A percentile compares a stretch with the other conserved stretches of the same genome.
These are phyloP conservation scores for Gyrodactylus bullatarudis DNA, from an alignment of 1,140 invertebrate species.

Conservation along the genomic window DNA sequence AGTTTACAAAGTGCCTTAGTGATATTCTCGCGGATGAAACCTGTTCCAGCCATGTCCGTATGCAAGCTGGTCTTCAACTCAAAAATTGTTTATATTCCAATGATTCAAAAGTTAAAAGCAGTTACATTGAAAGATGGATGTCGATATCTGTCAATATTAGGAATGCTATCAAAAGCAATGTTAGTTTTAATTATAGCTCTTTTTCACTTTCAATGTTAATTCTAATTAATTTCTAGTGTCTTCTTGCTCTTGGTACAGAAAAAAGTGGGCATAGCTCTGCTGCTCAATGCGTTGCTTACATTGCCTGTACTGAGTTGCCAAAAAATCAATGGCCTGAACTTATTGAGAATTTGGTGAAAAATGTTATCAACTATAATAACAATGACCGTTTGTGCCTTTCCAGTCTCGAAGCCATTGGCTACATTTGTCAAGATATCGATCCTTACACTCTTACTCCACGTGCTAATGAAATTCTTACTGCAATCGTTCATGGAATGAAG, in stretches of 20 bases:
- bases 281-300: conserved; percentile 88
- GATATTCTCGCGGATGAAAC: conserved; percentile 53
- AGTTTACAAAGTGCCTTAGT: conserved; percentile 26
- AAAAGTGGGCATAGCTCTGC: conserved; percentile 59
- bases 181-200: conserved; percentile 23
- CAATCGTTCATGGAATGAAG: conserved; percentile 89
- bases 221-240: conserved; percentile 28
- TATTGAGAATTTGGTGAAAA: conserved; percentile 45
- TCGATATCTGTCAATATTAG: conserved; percentile 47
- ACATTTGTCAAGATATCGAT: conserved; percentile 45
- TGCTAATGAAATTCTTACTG: conserved; percentile 80
- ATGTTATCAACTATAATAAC: conserved; percentile 41
- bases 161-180: conserved; percentile 67
- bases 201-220: no score
- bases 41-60: conserved; percentile 60
- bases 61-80: conserved; percentile 82
- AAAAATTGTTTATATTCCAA: conserved; percentile 95
- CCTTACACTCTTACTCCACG: conserved; percentile 55
- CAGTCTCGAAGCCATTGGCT: conserved; percentile 74
- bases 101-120: conserved; percentile 39
- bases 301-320: conserved; percentile 73
- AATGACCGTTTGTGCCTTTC: conserved; percentile 77
- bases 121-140: conserved; percentile 66
- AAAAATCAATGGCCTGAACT: conserved; percentile 37
- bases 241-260: conserved; percentile 70